Evolutionary conservation across 2,888 invertebrate species (phyloP).

Genomic region (Hypselothyrea guttata): DNA sequence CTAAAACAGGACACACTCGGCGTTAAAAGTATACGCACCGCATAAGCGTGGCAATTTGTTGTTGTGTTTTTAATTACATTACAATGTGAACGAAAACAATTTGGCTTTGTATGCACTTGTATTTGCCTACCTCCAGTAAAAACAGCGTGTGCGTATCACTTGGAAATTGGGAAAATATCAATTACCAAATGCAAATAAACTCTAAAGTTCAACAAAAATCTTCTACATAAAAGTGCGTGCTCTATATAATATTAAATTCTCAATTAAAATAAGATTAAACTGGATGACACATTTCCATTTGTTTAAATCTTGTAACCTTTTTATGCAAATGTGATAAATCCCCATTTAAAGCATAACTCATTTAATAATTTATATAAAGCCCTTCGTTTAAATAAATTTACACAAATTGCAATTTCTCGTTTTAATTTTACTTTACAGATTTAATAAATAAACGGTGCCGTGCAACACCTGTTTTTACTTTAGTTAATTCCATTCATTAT

Average conservation of each 20-base stretch:
- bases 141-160: conserved; percentile 4
- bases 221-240: too few relatives aligned
- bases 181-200: not conserved
- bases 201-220: too few relatives aligned
- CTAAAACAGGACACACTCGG: conserved; percentile 18
- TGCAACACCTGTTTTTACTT: not conserved
- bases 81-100: conserved; percentile 26
- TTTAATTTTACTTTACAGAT: not conserved
- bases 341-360: conserved; percentile 9
- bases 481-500: conserved; percentile 16
- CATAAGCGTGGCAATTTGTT: conserved; percentile 6
- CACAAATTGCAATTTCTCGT: not conserved
- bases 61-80: conserved; percentile 55
- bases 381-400: conserved; percentile 32
- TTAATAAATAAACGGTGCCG: too few relatives aligned
- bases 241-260: not conserved
- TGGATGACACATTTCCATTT: too few relatives aligned
- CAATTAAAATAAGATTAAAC: not conserved
- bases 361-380: conserved; percentile 22
- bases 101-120: conserved; percentile 11
- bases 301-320: not conserved
- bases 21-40: not conserved
- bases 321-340: too few relatives aligned
- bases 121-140: conserved; percentile 21
- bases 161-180: conserved; percentile 1